These are phyloP conservation scores for Bombus vancouverensis DNA, from an alignment of 1,140 invertebrate species.

Conservation along the genomic window DNA sequence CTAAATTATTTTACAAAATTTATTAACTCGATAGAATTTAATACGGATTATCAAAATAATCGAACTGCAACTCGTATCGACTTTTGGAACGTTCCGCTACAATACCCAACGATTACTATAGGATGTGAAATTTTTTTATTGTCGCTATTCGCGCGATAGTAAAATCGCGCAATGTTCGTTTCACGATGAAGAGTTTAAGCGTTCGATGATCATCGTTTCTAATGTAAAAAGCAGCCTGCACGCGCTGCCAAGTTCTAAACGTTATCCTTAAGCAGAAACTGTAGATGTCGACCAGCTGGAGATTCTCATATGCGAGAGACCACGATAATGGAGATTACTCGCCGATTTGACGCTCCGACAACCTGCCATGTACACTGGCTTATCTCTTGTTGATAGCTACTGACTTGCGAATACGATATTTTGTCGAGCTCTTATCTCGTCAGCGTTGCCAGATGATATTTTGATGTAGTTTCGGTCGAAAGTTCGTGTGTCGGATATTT, in stretches of 20 bases:
- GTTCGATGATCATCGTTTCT: conserved; percentile 1
- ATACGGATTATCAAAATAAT: not conserved
- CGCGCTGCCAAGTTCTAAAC: not conserved
- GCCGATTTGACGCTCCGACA: conserved; percentile 9
- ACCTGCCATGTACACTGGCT: conserved; percentile 3
- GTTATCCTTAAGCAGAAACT: conserved; percentile 5
- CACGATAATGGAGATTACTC: conserved; percentile 43
- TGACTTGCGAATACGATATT: conserved; percentile 34
- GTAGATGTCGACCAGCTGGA: not conserved
- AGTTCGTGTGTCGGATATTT: not conserved
- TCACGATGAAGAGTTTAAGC: not conserved
- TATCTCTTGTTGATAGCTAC: not conserved
- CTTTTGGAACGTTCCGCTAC: conserved; percentile 4
- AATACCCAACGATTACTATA: not conserved
- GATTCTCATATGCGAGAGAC: conserved; percentile 8
- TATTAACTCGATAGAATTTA: no score
- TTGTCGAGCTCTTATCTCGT: conserved; percentile 20
- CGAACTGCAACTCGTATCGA: not conserved
- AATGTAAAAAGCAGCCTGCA: not conserved
- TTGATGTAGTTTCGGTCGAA: not conserved
- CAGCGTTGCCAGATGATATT: not conserved
- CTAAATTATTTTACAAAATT: no score
- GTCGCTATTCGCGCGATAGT: not conserved
- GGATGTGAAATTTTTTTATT: conserved; percentile 40
- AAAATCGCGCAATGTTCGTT: not conserved